Evolutionary conservation across 2,797 vertebrate genomes (phyloP).

Genomic region (Sebastes minor): DNA sequence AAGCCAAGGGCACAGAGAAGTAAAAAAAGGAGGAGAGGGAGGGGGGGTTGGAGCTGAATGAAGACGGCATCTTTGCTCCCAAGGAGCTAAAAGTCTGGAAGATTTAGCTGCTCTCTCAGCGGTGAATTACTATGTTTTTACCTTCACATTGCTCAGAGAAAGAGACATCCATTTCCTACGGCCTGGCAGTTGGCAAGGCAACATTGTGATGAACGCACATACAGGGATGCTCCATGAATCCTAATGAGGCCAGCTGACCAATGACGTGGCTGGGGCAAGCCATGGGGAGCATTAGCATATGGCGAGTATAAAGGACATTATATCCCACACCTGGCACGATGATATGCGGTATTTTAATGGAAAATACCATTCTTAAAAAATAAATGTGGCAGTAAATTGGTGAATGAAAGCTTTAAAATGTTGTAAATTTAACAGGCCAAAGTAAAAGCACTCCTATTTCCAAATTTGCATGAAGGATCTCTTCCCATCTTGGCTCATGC

Average conservation of each 20-base stretch:
- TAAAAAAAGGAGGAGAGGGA: not conserved
- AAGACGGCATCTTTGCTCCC: constrained; percentile 43
- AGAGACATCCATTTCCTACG: constrained; percentile 77
- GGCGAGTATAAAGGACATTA: not conserved
- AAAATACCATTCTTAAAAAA: not conserved
- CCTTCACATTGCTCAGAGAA: constrained; percentile 64
- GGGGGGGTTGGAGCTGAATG: constrained; percentile 20
- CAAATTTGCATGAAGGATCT: constrained; percentile 21
- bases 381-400: not conserved
- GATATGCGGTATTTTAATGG: not conserved
- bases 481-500: constrained; percentile 18
- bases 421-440: not conserved
- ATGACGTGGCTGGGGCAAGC: constrained; percentile 26
- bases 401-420: not conserved
- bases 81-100: constrained; percentile 54
- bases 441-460: not conserved
- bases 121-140: constrained; percentile 70
- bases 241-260: constrained; percentile 64
- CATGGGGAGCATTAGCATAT: constrained; percentile 46
- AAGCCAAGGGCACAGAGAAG: constrained; percentile 31
- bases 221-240: constrained; percentile 59
- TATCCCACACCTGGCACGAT: not conserved
- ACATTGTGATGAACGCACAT: constrained; percentile 68
- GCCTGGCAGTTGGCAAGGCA: constrained; percentile 75
- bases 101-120: constrained; percentile 60